Base-by-base conservation (phyloP, 2,113 vertebrate genomes). In the Ctenomys sociabilis region DNA sequence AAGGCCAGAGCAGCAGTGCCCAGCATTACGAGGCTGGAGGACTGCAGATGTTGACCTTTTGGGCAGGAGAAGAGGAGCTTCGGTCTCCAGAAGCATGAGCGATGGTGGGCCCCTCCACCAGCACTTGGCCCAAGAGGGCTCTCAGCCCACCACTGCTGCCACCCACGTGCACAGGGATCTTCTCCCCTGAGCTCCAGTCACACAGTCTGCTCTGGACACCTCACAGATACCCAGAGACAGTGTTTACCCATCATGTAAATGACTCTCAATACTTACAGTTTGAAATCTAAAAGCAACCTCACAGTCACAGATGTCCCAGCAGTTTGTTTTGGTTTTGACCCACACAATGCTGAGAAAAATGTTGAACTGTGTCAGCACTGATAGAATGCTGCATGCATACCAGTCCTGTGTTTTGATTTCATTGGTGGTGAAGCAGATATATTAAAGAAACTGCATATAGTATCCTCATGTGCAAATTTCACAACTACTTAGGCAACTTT, bases 161-260 rank as follows among this genome's bases (percentile, higher is more conserved):
- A 2, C n/a, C 43, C n/a, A 7, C 2, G 4, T 21, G 28, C 49
- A 73, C 9, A 7, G 22, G 13, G 10, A n/a, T 19, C 3, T 37
- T 7, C 35, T 57, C 28, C 26, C 5, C 73, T 40, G 40, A 43
- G 40, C 26, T 13, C 24, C 6, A 5, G 3, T 6, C 24, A 77
- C 3, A 7, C 40, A 6, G 40, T 40, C 49, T n/a, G 28, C 35
- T n/a, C 10, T 21, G 57, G 57, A 32, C 13, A 40, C 10, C 13
- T 40, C 4, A 37, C 9, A 10, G 19, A n/a, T 32, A 26, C 64
- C 84, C 8, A 72, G 45, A 40, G 54, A 87, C 9, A 28, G 26
- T 13, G 4, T 52, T 30, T 3, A 12, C 16, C 16, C 35, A 1
- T 35, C 43, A 14, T 26, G 21, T n/a, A n/a, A 21, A 43, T 68